These are phyloP conservation scores for Desoria tigrina DNA, from an alignment of 2,888 invertebrate species.

Conservation along the genomic window DNA sequence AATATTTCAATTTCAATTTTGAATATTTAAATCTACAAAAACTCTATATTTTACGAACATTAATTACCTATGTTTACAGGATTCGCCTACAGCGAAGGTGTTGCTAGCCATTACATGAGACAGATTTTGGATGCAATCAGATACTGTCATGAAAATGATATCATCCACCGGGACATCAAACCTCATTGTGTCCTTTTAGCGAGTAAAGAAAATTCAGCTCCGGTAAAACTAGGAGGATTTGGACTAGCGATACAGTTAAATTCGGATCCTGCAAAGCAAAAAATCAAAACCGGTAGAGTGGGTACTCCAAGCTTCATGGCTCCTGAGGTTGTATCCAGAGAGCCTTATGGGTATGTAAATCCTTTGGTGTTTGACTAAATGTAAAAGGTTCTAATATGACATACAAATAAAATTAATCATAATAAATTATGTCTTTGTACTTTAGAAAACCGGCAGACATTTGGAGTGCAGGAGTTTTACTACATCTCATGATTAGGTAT, in stretches of 20 bases:
- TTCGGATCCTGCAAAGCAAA: constrained; percentile 48
- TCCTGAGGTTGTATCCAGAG: constrained; percentile 90
- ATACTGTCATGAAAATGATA: constrained; percentile 96
- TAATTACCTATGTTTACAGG: constrained; percentile 60
- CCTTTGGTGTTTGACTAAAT: background rate
- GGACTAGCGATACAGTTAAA: constrained; percentile 88
- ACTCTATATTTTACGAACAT: background rate
- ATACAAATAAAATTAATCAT: background rate
- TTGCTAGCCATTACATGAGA: constrained; percentile 98
- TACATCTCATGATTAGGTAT: constrained; percentile 84
- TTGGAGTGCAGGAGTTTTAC: constrained; percentile 94
- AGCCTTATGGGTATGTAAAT: constrained; percentile 69
- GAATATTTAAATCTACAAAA: background rate
- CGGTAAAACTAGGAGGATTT: constrained; percentile 96
- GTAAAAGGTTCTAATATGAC: background rate
- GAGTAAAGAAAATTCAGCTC: constrained; percentile 95
- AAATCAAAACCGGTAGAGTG: constrained; percentile 57
- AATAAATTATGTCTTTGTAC: background rate
- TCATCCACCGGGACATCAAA: constrained; percentile 95
- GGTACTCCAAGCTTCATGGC: constrained; percentile 82
- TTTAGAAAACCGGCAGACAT: constrained; percentile 86
- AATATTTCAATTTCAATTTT: too few relatives aligned
- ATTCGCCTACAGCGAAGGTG: constrained; percentile 99
- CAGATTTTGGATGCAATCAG: constrained; percentile 91
- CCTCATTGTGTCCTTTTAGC: constrained; percentile 96